Base-by-base conservation (phyloP, 2,888 invertebrate species). In the Lepidonotus clava region DNA sequence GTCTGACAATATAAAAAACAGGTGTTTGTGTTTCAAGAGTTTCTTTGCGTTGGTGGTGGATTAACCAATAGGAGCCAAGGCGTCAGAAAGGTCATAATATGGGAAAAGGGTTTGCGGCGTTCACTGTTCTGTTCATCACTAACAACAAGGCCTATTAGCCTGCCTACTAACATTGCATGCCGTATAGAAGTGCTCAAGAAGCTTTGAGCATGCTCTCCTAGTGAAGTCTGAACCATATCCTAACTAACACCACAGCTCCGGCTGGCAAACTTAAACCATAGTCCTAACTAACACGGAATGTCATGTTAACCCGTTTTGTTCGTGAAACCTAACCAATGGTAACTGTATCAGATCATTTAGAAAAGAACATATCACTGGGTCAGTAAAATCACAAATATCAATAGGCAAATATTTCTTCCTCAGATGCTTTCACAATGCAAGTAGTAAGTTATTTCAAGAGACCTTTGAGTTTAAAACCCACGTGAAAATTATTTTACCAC, bases 161-260 rank as follows among this genome's bases (percentile, higher is more conserved):
- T 51, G 80, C 80, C 41, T 80, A 80, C 80, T 80, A 80, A 80
- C 80, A 80, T 46, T 80, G 80, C 80, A 80, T 80, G 80, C 28
- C 51, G 46, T 24, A 46, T 80, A 80, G 41, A 80, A 46, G 14
- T 80, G 80, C 46, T 80, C 80, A 80, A 80, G 21, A 76, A 14
- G 80, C 46, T 46, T 80, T 80, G 80, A 80, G 80, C 80, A 80
- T 80, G 80, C 80, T 41, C 46, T 46, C 41, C 46, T 41, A 80
- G 46, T 80, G 80, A 80, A 80, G 80, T 46, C 46, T 24, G 8
- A 80, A 80, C 46, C 80, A 41, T 32, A 80, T 51, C 51, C 80
- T 46, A 14, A 80, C 80, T 80, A 80, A 80, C 80, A 80, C 71
- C 71, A 71, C 71, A 71, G 71, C 71, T 38, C 61, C 71, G 71